Conservation (phyloP, 2,888 invertebrate genomes). For the Agrilus biguttatus region DNA sequence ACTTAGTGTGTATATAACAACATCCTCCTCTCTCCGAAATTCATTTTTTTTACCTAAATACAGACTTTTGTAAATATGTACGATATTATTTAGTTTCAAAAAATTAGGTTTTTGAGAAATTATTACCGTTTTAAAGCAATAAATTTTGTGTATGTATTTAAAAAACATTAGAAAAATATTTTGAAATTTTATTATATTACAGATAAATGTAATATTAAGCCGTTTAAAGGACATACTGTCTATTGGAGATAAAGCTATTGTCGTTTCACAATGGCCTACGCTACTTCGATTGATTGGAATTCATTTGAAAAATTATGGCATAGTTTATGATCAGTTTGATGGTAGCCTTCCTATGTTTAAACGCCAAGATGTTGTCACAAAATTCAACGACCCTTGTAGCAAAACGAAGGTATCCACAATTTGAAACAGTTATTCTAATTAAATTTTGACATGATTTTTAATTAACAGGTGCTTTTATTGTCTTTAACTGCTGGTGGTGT, state of each 20-base stretch:
- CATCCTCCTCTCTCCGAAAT: too few relatives aligned
- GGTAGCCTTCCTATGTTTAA: slow-evolving; percentile 61
- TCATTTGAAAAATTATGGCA: slow-evolving; percentile 39
- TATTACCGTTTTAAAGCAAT: too few relatives aligned
- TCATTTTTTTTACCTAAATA: too few relatives aligned
- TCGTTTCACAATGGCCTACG: slow-evolving; percentile 90
- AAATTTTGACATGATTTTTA: neutral
- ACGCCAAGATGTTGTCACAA: slow-evolving; percentile 52
- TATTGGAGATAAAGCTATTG: slow-evolving; percentile 55
- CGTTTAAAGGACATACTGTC: slow-evolving; percentile 38
- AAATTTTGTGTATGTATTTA: too few relatives aligned
- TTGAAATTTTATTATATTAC: slow-evolving; percentile 7
- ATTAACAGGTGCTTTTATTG: slow-evolving; percentile 53
- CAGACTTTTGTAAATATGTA: too few relatives aligned
- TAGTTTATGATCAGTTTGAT: slow-evolving; percentile 52
- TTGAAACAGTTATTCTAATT: neutral
- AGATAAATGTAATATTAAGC: slow-evolving; percentile 44
- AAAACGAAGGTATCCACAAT: slow-evolving; percentile 38
- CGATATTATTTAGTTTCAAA: too few relatives aligned
- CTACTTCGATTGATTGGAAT: slow-evolving; percentile 58
- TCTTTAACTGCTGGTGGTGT: slow-evolving; percentile 91
- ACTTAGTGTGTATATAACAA: too few relatives aligned
- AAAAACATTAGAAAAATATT: too few relatives aligned
- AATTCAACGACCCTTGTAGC: slow-evolving; percentile 49
- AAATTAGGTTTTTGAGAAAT: neutral